Conservation (phyloP, 2,888 invertebrate genomes). For the Electrophaes corylata region DNA sequence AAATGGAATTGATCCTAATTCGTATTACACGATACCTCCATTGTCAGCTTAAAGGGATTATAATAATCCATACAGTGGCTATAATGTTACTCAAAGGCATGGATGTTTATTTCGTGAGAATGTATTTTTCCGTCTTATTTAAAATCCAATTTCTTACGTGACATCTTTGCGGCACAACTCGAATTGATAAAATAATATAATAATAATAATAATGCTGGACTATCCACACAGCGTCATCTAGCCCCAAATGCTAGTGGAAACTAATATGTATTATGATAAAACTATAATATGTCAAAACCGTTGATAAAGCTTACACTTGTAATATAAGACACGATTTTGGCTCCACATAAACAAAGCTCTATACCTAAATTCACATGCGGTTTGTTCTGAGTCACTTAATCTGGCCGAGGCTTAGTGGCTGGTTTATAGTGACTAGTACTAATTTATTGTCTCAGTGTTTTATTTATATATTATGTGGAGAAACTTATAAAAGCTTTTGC, state of each 20-base stretch:
- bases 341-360: constrained; percentile 51
- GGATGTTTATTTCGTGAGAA: constrained; percentile 20
- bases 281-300: background rate
- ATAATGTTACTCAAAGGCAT: constrained; percentile 5
- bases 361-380: constrained; percentile 62
- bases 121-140: constrained; percentile 24
- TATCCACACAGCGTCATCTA: too few species aligned
- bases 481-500: constrained; percentile 60
- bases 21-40: constrained; percentile 39
- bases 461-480: constrained; percentile 56
- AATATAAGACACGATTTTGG: constrained; percentile 46
- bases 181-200: constrained; percentile 34
- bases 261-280: background rate
- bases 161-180: constrained; percentile 31
- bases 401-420: constrained; percentile 61
- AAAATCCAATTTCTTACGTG: constrained; percentile 38
- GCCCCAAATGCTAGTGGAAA: background rate
- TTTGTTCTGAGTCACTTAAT: constrained; percentile 61
- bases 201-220: too few species aligned
- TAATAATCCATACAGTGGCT: constrained; percentile 2
- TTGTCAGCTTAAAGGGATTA: constrained; percentile 30
- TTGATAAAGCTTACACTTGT: background rate
- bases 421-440: constrained; percentile 59
- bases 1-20: constrained; percentile 47
- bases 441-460: constrained; percentile 71